Percentiles rank a stretch among this genome's conserved stretches.
phyloP scores from a whole-genome alignment of 2,797 vertebrate species.

The Antennarius maculatus region DNA sequence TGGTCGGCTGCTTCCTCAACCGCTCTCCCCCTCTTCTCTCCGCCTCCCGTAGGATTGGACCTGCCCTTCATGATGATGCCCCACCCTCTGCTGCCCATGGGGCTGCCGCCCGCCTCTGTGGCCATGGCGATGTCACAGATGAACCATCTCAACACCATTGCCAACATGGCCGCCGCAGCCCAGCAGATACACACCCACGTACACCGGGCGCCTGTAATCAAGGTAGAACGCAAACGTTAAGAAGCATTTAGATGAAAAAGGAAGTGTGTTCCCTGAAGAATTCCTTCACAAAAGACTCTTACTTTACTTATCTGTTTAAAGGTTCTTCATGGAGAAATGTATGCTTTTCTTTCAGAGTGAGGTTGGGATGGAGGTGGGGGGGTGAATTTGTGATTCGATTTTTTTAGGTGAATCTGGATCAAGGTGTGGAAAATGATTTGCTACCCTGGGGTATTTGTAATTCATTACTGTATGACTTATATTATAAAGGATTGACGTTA shows the following conservation, averaged over 20 bases:
- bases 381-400: too few relatives aligned
- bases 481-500: too few relatives aligned
- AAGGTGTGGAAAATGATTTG: too few relatives aligned
- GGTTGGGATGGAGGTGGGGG: too few relatives aligned
- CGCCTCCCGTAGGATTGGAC: constrained; percentile 84
- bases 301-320: neutral
- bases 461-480: too few relatives aligned
- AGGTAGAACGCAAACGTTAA: constrained; percentile 80
- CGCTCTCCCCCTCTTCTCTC: neutral
- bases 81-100: constrained; percentile 93
- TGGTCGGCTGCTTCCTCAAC: neutral
- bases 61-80: constrained; percentile 98
- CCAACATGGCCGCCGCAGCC: constrained; percentile 93
- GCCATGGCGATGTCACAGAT: constrained; percentile 98
- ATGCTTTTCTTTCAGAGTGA: neutral
- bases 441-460: too few relatives aligned
- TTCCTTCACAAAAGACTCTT: neutral
- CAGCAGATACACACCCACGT: constrained; percentile 90
- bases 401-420: too few relatives aligned
- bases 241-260: neutral
- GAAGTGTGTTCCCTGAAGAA: constrained; percentile 27
- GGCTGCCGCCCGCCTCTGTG: constrained; percentile 92
- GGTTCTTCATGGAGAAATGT: neutral
- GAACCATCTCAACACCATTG: constrained; percentile 96
- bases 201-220: constrained; percentile 87